phyloP scores from a whole-genome alignment of 2,888 invertebrate species.

The Aphrophora alni region DNA sequence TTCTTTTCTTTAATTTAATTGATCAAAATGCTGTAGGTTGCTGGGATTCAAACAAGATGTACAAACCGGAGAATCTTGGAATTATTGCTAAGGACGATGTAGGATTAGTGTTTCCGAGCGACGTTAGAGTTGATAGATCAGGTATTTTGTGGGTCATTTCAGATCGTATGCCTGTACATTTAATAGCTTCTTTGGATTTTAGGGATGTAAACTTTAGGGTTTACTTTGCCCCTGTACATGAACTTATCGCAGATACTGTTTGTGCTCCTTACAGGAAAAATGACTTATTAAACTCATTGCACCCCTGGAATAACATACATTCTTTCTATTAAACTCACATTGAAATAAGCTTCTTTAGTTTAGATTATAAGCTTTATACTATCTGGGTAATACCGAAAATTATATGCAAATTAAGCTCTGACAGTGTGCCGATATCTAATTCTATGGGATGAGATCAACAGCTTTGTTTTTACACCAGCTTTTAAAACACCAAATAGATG shows the following conservation, averaged over 20 bases:
- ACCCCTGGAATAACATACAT: not conserved
- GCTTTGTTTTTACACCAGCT: too few relatives aligned
- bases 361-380: too few relatives aligned
- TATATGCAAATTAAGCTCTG: too few relatives aligned
- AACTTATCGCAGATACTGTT: constrained; percentile 72
- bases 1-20: constrained; percentile 78
- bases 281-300: not conserved
- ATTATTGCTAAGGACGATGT: constrained; percentile 77
- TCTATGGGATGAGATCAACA: too few relatives aligned
- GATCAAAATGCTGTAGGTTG: constrained; percentile 85
- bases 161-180: constrained; percentile 81
- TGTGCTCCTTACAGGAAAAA: constrained; percentile 62
- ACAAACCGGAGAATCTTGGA: constrained; percentile 61
- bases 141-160: constrained; percentile 73
- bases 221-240: constrained; percentile 71
- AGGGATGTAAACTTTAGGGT: constrained; percentile 81
- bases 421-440: too few relatives aligned
- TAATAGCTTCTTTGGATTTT: constrained; percentile 71
- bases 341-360: too few relatives aligned
- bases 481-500: too few relatives aligned
- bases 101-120: constrained; percentile 78
- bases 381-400: too few relatives aligned
- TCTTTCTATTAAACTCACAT: not conserved
- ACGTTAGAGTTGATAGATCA: constrained; percentile 68
- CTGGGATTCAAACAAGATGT: constrained; percentile 75